A percentile compares a stretch with the other conserved stretches of the same genome.
Evolutionary conservation across 2,797 vertebrate species (phyloP).

Genomic region (Takifugu ocellatus): DNA sequence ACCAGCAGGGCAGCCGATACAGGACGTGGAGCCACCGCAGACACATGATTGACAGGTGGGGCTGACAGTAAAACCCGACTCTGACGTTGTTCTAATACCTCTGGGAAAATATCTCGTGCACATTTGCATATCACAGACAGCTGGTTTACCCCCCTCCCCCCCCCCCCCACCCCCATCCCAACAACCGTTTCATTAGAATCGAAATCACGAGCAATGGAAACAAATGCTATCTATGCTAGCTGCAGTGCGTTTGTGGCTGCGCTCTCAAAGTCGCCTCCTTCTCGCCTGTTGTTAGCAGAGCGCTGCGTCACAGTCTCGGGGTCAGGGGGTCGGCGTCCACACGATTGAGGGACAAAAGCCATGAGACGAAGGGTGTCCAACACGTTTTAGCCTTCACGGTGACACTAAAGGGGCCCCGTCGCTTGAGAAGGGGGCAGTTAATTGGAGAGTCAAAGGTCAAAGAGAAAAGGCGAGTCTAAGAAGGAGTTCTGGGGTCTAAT

Average conservation of each 20-base stretch:
- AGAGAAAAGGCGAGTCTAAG: slow-evolving; percentile 20
- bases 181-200: not conserved
- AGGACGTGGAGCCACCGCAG: no score
- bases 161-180: not conserved
- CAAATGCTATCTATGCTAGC: no score
- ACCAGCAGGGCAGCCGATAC: no score
- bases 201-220: no score
- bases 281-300: slow-evolving; percentile 5
- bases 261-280: no score
- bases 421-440: slow-evolving; percentile 46
- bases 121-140: not conserved
- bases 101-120: not conserved
- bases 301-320: slow-evolving; percentile 20
- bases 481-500: not conserved
- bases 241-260: no score
- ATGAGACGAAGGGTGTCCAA: slow-evolving; percentile 51
- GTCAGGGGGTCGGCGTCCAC: slow-evolving; percentile 42
- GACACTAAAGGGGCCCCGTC: slow-evolving; percentile 38
- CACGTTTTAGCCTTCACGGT: slow-evolving; percentile 39
- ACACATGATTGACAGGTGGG: not conserved
- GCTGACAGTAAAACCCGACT: not conserved
- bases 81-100: not conserved
- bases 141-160: not conserved
- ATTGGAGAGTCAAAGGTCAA: slow-evolving; percentile 50
- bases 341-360: slow-evolving; percentile 58